phyloP scores from a whole-genome alignment of 2,888 invertebrate species.

The Spodoptera littoralis region DNA sequence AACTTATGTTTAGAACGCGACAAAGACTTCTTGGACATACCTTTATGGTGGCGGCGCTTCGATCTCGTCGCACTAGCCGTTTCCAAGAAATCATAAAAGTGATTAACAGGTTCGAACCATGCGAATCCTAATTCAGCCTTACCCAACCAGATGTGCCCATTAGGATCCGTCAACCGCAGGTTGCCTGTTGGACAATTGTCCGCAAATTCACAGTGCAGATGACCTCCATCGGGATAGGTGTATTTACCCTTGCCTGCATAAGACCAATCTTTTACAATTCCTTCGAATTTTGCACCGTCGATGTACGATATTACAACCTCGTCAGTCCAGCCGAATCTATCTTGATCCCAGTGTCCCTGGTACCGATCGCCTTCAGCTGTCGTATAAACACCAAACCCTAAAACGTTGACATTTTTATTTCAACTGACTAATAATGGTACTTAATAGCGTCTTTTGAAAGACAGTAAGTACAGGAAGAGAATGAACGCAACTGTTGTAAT shows the following conservation, averaged over 20 bases:
- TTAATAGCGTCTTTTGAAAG: slow-evolving; percentile 42
- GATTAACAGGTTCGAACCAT: slow-evolving; percentile 81
- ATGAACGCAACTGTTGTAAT: slow-evolving; percentile 65
- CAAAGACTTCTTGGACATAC: no score
- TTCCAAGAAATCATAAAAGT: slow-evolving; percentile 78
- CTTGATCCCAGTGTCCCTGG: slow-evolving; percentile 87
- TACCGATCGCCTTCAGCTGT: slow-evolving; percentile 90
- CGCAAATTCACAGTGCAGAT: slow-evolving; percentile 81
- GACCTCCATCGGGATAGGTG: slow-evolving; percentile 84
- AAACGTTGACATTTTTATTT: slow-evolving; percentile 27
- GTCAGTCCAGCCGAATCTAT: slow-evolving; percentile 78
- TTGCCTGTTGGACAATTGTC: slow-evolving; percentile 85
- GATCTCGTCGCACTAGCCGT: slow-evolving; percentile 52
- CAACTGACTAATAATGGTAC: slow-evolving; percentile 13
- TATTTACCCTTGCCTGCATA: slow-evolving; percentile 86
- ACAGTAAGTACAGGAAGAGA: slow-evolving; percentile 39
- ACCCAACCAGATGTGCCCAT: slow-evolving; percentile 87
- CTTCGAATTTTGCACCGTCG: slow-evolving; percentile 86
- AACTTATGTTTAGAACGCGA: no score
- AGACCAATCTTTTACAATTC: slow-evolving; percentile 81
- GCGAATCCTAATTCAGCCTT: slow-evolving; percentile 76
- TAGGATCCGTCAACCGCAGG: slow-evolving; percentile 83
- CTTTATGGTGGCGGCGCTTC: slow-evolving; percentile 23
- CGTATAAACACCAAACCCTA: slow-evolving; percentile 87
- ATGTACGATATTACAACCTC: slow-evolving; percentile 76